A percentile compares a stretch with the other conserved stretches of the same genome.
phyloP scores from a whole-genome alignment of 2,797 vertebrate species.

The Atherinosoma microstoma region DNA sequence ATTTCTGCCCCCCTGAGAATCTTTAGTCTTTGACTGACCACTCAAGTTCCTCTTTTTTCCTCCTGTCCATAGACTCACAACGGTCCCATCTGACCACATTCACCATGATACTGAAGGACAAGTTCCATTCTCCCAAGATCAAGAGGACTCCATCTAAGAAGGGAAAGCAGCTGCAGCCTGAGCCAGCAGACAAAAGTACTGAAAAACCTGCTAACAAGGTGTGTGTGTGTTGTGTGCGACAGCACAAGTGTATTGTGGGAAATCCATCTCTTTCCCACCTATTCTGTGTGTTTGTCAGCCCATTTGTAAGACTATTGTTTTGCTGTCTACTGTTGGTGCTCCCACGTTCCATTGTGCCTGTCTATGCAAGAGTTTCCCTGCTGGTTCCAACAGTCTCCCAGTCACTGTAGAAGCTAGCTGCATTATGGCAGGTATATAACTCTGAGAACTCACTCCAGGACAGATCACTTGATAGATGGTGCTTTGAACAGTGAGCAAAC shows the following conservation, averaged over 20 bases:
- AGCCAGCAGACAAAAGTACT: slow-evolving; percentile 88
- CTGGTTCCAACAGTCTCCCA: slow-evolving; percentile 69
- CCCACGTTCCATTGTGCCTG: slow-evolving; percentile 58
- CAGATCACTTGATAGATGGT: slow-evolving; percentile 55
- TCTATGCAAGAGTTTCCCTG: slow-evolving; percentile 41
- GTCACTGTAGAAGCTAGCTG: slow-evolving; percentile 40
- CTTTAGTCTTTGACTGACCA: slow-evolving; percentile 34
- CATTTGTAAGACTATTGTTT: slow-evolving; percentile 59
- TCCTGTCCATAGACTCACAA: slow-evolving; percentile 89
- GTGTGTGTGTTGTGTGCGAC: slow-evolving; percentile 3
- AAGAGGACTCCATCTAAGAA: slow-evolving; percentile 98
- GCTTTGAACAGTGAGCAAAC: slow-evolving; percentile 39
- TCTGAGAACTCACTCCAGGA: slow-evolving; percentile 41
- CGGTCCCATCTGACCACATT: slow-evolving; percentile 97
- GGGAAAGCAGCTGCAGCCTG: slow-evolving; percentile 91
- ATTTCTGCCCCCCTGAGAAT: slow-evolving; percentile 25
- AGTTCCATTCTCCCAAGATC: slow-evolving; percentile 98
- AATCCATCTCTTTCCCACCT: slow-evolving; percentile 57
- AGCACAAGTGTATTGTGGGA: slow-evolving; percentile 52
- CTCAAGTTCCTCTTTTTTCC: slow-evolving; percentile 30
- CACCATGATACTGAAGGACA: slow-evolving; percentile 99
- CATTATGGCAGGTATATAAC: slow-evolving; percentile 66
- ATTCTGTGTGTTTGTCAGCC: slow-evolving; percentile 52
- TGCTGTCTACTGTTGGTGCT: slow-evolving; percentile 45
- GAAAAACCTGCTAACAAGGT: slow-evolving; percentile 96